Base-by-base conservation (phyloP, 2,888 invertebrate species). In the Hyppa rectilinea region DNA sequence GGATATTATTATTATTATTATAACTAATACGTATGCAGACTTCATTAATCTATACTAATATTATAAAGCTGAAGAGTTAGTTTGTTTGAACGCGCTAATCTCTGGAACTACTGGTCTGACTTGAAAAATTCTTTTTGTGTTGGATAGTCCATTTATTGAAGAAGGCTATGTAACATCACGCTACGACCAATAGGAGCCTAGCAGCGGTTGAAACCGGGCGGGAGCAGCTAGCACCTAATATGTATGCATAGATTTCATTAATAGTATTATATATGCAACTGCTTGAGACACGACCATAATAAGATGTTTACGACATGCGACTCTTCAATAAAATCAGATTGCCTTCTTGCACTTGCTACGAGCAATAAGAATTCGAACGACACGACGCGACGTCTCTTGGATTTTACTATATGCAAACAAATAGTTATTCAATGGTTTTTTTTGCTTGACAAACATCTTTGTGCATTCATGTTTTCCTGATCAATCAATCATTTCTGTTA, bases 291-390 rank as follows among this genome's bases (percentile, higher is more conserved):
- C 23, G 45, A 63, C 59, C 47, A 63, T 52, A 7, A 58, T 10
- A 0, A 38, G 31, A 26, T 49, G 53, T 55, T 43, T 45, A 55
- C 34, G 17, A 29, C 59, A 20, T 23, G 38, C 26, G 45, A 70
- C 34, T 40, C n/a, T 45, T 60, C n/a, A 43, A 59, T 40, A 49
- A 55, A 62, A 36, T 17, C 4, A 45, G 36, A 55, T 49, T 64
- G 26, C 60, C 20, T 43, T 36, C 10, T 52, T 58, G 60, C 36
- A 61, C 14, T 45, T 23, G 29, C 58, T 38, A n/a, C n/a, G n/a
- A n/a, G n/a, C n/a, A n/a, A n/a, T n/a, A n/a, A n/a, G 47, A 65
- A 77, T 77, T 59, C 70, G 29, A 59, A 29, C 26, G 50, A 34
- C 7, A 36, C 40, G 0, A 26, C 26, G 43, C 34, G 1, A 20